Percentiles rank a stretch among this genome's conserved stretches.
phyloP scores from a whole-genome alignment of 2,113 vertebrate species.

The Bettongia penicillata region DNA sequence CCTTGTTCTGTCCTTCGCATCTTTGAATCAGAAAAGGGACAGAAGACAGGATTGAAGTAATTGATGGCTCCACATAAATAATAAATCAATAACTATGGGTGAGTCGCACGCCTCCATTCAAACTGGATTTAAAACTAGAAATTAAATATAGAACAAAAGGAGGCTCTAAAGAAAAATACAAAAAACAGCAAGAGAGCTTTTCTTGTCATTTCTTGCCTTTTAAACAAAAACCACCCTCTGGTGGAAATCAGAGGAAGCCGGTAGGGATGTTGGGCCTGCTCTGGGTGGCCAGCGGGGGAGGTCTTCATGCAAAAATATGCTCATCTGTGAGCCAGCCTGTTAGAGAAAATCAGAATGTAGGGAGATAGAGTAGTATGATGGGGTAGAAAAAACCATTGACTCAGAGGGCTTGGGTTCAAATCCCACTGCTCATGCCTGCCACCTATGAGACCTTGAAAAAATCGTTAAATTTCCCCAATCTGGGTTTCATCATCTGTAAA shows the following conservation, averaged over 20 bases:
- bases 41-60: constrained; percentile 55
- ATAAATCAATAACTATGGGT: constrained; percentile 35
- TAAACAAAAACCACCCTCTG: constrained; percentile 44
- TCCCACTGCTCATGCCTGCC: neutral
- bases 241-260: neutral
- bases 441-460: fast-evolving
- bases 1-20: constrained; percentile 56
- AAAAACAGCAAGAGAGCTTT: neutral
- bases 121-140: constrained; percentile 53
- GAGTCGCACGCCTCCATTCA: constrained; percentile 34
- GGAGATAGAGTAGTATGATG: fast-evolving
- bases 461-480: neutral
- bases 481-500: neutral
- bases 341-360: neutral
- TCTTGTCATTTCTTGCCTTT: constrained; percentile 37
- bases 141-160: constrained; percentile 57
- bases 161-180: constrained; percentile 13
- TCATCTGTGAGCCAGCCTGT: neutral
- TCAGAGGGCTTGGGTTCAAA: fast-evolving
- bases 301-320: fast-evolving
- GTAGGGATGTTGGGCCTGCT: neutral
- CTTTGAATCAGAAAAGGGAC: neutral
- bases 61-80: constrained; percentile 66
- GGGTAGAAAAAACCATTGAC: neutral
- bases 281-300: constrained; percentile 46